These are phyloP conservation scores for Onychorhynchus coronatus DNA, from an alignment of 2,113 vertebrate species.

Conservation along the genomic window DNA sequence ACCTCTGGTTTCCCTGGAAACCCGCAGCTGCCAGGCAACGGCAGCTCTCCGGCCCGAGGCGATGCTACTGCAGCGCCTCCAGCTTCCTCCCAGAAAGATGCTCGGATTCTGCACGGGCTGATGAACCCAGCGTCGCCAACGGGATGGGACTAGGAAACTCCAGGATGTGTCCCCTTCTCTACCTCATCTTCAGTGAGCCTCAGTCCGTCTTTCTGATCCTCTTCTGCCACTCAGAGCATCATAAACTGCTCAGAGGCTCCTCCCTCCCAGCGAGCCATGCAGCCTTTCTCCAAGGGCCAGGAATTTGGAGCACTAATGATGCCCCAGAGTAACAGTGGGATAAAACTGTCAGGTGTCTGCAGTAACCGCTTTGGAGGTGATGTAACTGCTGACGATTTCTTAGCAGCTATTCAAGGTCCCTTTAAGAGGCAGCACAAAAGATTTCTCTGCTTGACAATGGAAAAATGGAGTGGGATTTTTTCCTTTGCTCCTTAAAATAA, in stretches of 20 bases:
- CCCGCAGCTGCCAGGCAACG: slow-evolving; percentile 76
- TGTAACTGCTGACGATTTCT: not conserved
- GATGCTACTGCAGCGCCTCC: slow-evolving; percentile 13
- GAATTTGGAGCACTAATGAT: not conserved
- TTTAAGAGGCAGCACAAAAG: slow-evolving; percentile 52
- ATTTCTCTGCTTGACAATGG: not conserved
- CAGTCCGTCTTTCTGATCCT: not conserved
- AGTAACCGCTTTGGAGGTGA: not conserved
- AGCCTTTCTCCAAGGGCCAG: not conserved
- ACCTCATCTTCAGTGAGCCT: not conserved
- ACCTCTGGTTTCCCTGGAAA: slow-evolving; percentile 77
- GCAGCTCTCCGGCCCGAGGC: slow-evolving; percentile 28
- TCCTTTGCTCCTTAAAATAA: not conserved
- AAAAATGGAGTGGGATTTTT: not conserved
- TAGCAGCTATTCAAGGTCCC: not conserved
- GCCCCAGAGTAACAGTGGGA: not conserved
- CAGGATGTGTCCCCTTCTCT: not conserved
- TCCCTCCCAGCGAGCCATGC: not conserved
- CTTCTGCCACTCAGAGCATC: not conserved
- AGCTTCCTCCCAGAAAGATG: not conserved
- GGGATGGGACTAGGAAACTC: not conserved
- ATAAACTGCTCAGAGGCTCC: not conserved
- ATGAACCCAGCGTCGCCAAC: not conserved
- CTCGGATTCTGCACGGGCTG: not conserved
- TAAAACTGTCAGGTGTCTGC: slow-evolving; percentile 20